Evolutionary conservation across 2,113 vertebrate species (phyloP).

Genomic region (Tyto alba): DNA sequence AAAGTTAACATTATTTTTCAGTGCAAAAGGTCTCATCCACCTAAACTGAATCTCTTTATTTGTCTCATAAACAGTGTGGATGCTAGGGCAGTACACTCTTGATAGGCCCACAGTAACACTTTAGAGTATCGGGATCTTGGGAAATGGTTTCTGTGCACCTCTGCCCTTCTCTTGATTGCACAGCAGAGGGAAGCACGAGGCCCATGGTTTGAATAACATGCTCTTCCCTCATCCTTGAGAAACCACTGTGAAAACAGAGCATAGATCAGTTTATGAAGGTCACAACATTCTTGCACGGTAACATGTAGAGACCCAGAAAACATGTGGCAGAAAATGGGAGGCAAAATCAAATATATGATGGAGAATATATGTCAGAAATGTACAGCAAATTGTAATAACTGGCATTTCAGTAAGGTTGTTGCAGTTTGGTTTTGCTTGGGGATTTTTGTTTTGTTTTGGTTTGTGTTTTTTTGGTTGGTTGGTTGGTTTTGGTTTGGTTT

Average conservation of each 20-base stretch:
- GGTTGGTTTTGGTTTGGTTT: no score
- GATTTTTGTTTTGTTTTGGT: no score
- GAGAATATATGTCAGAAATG: background rate
- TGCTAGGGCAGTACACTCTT: background rate
- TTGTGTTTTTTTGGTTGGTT: no score
- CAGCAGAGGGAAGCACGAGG: background rate
- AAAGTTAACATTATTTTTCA: no score
- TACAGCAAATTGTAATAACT: background rate
- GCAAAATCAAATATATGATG: background rate
- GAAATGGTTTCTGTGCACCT: accelerated
- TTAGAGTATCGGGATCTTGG: background rate
- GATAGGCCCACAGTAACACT: background rate
- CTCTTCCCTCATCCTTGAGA: background rate
- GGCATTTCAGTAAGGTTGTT: background rate
- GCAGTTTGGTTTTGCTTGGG: no score
- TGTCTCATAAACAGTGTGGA: no score
- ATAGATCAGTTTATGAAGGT: background rate
- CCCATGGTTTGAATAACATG: background rate
- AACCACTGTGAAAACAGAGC: background rate
- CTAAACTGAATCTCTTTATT: background rate
- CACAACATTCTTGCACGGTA: background rate
- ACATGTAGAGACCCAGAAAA: no score
- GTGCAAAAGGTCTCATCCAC: background rate
- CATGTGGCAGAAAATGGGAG: background rate
- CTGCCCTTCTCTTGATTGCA: background rate